Evolutionary conservation across 2,797 vertebrate genomes (phyloP).

Genomic region (Muraenolepis orangiensis): DNA sequence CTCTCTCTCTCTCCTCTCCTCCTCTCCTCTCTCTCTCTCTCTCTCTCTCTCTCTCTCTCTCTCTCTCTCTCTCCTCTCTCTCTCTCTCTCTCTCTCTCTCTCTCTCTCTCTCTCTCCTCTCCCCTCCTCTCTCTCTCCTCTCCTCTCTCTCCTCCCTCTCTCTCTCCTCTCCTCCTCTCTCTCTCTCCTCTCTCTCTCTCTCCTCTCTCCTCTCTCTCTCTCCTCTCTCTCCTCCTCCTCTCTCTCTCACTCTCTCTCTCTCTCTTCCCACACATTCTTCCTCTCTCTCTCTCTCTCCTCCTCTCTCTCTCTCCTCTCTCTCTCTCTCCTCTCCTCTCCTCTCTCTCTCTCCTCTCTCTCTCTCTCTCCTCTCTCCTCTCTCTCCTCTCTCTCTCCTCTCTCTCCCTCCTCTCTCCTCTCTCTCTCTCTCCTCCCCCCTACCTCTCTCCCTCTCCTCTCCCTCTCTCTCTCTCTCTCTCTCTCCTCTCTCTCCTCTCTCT

Average conservation of each 20-base stretch:
- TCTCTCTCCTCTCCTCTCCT: background rate
- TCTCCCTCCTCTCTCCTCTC: background rate
- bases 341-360: slow-evolving; percentile 13
- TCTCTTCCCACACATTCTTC: no score
- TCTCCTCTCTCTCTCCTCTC: background rate
- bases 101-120: slow-evolving; percentile 4
- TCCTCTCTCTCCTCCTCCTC: background rate
- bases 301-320: background rate
- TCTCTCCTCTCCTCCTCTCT: background rate
- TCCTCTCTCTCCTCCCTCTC: background rate
- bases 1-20: slow-evolving; percentile 1
- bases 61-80: background rate
- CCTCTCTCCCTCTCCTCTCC: background rate
- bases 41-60: background rate
- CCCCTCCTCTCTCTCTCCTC: no score
- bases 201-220: background rate
- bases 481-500: no score
- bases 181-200: slow-evolving; percentile 24
- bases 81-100: slow-evolving; percentile 21
- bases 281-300: background rate
- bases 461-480: background rate
- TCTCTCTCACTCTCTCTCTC: slow-evolving; percentile 23
- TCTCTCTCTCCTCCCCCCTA: slow-evolving; percentile 24
- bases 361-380: no score
- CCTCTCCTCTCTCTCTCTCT: no score